Evolutionary conservation across 2,113 vertebrate genomes (phyloP), one percentile per base, ranked within the genome.

Genomic region (Periophthalmodon schlosseri): DNA sequence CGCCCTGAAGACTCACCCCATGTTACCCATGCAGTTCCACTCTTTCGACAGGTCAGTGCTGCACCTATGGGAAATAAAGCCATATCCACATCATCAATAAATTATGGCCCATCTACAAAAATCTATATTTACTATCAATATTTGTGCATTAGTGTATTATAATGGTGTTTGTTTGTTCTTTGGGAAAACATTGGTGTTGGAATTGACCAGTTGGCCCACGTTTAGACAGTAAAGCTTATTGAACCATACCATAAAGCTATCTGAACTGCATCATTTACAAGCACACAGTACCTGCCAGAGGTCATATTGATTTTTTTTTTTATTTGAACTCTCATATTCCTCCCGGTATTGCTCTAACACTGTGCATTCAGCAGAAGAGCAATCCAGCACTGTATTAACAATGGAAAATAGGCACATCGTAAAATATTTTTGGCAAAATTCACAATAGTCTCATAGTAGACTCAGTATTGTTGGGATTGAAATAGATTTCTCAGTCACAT

Each of bases 11-110:
- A 96, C 96, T 0, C 96, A 98, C 24, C 93, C 96, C 47, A 96
- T 98, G 92, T 95, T 99, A 81, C 98, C 97, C 73, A 97, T 99
- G 98, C 98, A 99, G 95, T 99, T 98, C 90, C 98, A 99, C 91
- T 99, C 98, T 33, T 99, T 99, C 73, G 98, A 99, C 95, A 98
- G 98, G 98, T 99, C 12, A 18, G 75, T 39, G 20, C 21, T 70
- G 60, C 24, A 69, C 50, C 73, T 72, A 15, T 24, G 70, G 21
- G 21, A 13, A 23, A 50, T 49, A 47, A 58, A 71, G 33, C 12
- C 36, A 75, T 33, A 66, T 16, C 68, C 20, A 36, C 70, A 54
- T 4, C 24, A 67, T 61, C 44, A 1, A 23, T 64, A 3, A 16
- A 60, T 54, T 5, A 34, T 34, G 24, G 10, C 36, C 44, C 69